Percentiles rank a stretch among this genome's conserved stretches.
Evolutionary conservation across 1,140 invertebrate species (phyloP).

Genomic region (Paraescarpia echinospica): DNA sequence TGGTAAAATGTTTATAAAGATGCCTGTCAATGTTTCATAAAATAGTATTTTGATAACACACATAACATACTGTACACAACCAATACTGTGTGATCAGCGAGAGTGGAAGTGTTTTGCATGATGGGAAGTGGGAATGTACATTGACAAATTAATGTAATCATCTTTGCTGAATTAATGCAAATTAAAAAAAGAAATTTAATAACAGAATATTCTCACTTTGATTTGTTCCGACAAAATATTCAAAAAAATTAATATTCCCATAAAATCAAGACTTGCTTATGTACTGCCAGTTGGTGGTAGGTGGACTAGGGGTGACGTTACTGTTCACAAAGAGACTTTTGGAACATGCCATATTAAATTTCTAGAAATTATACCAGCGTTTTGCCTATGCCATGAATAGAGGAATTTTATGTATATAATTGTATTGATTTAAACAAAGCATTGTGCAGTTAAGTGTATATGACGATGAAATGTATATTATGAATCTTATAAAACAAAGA

Average conservation of each 20-base stretch:
- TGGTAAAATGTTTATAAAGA: too few species aligned
- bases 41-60: too few species aligned
- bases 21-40: too few species aligned
- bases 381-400: not conserved
- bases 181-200: not conserved
- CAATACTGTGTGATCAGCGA: too few species aligned
- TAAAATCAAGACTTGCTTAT: too few species aligned
- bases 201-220: not conserved
- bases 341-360: not conserved
- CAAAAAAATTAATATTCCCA: too few species aligned
- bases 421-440: not conserved
- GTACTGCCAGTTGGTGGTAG: not conserved
- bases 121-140: too few species aligned
- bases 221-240: not conserved
- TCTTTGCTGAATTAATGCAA: too few species aligned
- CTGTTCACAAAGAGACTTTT: not conserved
- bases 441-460: not conserved
- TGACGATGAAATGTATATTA: not conserved
- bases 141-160: too few species aligned
- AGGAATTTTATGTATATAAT: not conserved
- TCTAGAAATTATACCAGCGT: not conserved
- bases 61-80: too few species aligned
- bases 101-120: too few species aligned
- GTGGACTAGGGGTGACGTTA: not conserved
- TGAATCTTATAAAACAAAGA: not conserved